Evolutionary conservation across 2,113 vertebrate species (phyloP).

Genomic region (Sander lucioperca): DNA sequence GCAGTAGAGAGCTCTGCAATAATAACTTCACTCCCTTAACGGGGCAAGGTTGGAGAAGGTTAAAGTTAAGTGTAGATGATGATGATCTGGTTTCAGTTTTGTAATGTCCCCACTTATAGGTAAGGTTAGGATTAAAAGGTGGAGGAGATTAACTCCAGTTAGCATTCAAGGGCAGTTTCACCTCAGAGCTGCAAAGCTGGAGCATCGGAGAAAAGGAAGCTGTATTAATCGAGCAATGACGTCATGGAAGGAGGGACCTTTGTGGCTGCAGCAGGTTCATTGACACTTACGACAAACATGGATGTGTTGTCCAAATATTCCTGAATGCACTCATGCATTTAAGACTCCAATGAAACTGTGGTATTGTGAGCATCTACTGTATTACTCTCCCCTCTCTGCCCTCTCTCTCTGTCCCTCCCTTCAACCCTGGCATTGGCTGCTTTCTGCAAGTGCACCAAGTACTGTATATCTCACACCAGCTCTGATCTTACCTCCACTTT

Average conservation of each 20-base stretch:
- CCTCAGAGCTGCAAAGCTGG: conserved; percentile 39
- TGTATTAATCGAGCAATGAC: conserved; percentile 10
- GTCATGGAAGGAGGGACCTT: conserved; percentile 21
- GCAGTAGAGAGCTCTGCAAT: conserved; percentile 64
- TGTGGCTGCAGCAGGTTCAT: conserved; percentile 54
- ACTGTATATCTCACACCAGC: conserved; percentile 82
- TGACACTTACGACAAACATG: conserved; percentile 65
- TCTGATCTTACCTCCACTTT: conserved; percentile 79
- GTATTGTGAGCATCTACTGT: conserved; percentile 78
- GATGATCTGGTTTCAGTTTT: conserved; percentile 58
- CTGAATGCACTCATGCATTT: conserved; percentile 48
- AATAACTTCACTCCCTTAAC: conserved; percentile 48
- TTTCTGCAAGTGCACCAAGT: conserved; percentile 76
- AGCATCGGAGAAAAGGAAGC: conserved; percentile 29
- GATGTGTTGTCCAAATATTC: conserved; percentile 60
- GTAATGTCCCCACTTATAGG: conserved; percentile 29
- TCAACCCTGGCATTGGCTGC: conserved; percentile 56
- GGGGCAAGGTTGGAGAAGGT: conserved; percentile 59
- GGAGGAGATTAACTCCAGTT: conserved; percentile 33
- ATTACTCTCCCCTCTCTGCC: conserved; percentile 58
- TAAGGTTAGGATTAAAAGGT: conserved; percentile 48
- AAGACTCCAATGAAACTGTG: conserved; percentile 72
- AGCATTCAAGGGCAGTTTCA: conserved; percentile 33
- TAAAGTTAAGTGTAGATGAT: conserved; percentile 57
- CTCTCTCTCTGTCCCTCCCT: conserved; percentile 15